Evolutionary conservation across 2,797 vertebrate genomes (phyloP), one percentile per base, ranked within the genome.

Genomic region (Leptoclinus maculatus): DNA sequence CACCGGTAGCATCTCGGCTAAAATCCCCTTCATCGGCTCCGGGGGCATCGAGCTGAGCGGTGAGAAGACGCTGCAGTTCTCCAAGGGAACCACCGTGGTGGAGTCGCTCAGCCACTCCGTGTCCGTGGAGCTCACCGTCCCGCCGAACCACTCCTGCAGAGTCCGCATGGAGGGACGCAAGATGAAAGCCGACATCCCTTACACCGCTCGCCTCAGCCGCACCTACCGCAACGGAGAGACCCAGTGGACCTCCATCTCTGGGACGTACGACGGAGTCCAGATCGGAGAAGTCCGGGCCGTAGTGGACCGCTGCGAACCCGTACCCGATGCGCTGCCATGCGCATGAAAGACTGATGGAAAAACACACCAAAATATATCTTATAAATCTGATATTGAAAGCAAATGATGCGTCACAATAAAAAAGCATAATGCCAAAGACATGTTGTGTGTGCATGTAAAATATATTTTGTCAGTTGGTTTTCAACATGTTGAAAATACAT

Each of bases 161-260:
- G 94, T 95, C 38, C 92, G 88, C 7, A 94, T 96, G 93, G 93
- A 96, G 76, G 95, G 95, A 0, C 93, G 94, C 29, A 94, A 92
- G 80, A 81, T 95, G 27, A 95, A 90, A 14, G 93, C 94, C 0
- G 93, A 94, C 85, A 92, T 96, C 68, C 95, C 95, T 10, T 95
- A 94, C 86, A 93, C 84, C 0, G 94, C 94, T 0, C 90, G 91
- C 38, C 94, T 96, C 65, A 94, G 93, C 74, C 91, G 94, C 63
- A 95, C 93, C 1, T 95, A 95, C 86, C 80, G 70, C 70, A 92
- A 93, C 1, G 94, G 95, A 1, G 93, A 96, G 36, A 95, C 93
- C 53, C 95, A 94, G 73, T 94, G 93, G 93, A 95, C 94, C 1
- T 89, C 93, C 80, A 87, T 95, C 77, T 47, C 78, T 0, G 94